Percentiles rank a stretch among this genome's conserved stretches.
Evolutionary conservation across 1,140 invertebrate species (phyloP).

Genomic region (Trichogramma pretiosum): DNA sequence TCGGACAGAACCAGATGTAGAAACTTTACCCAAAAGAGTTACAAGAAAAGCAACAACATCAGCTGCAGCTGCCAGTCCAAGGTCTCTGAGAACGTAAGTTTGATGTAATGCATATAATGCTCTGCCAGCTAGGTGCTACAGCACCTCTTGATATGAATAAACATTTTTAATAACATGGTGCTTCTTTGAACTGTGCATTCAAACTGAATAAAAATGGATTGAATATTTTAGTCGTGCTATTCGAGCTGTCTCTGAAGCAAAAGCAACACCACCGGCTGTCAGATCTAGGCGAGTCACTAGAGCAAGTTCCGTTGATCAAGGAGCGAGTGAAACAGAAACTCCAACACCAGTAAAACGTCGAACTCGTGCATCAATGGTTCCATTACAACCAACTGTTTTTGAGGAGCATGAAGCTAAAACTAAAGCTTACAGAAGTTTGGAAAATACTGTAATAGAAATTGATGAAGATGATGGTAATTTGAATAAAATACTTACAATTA

Average conservation of each 20-base stretch:
- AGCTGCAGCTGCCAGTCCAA: not conserved
- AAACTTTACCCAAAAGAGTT: constrained; percentile 13
- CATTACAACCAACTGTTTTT: constrained; percentile 18
- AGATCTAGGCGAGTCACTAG: constrained; percentile 26
- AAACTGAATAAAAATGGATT: too few relatives aligned
- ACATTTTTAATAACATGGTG: too few relatives aligned
- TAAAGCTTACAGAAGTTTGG: constrained; percentile 3
- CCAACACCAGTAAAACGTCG: constrained; percentile 15
- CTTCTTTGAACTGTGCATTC: too few relatives aligned
- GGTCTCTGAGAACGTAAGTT: constrained; percentile 20
- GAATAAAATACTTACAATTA: constrained; percentile 2
- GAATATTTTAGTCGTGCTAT: constrained; percentile 19
- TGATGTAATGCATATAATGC: too few relatives aligned
- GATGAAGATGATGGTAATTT: constrained; percentile 18
- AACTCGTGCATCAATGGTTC: constrained; percentile 20
- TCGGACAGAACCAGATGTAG: constrained; percentile 16
- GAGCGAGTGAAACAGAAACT: constrained; percentile 14
- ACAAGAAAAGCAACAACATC: constrained; percentile 15
- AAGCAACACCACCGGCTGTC: constrained; percentile 16
- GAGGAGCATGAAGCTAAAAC: constrained; percentile 23
- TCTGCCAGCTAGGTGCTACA: too few relatives aligned
- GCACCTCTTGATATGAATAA: too few relatives aligned
- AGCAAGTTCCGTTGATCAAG: constrained; percentile 29
- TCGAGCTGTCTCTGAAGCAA: constrained; percentile 32
- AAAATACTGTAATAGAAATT: constrained; percentile 9